Conservation (phyloP, 2,888 invertebrate species). For the Clunio marinus region DNA sequence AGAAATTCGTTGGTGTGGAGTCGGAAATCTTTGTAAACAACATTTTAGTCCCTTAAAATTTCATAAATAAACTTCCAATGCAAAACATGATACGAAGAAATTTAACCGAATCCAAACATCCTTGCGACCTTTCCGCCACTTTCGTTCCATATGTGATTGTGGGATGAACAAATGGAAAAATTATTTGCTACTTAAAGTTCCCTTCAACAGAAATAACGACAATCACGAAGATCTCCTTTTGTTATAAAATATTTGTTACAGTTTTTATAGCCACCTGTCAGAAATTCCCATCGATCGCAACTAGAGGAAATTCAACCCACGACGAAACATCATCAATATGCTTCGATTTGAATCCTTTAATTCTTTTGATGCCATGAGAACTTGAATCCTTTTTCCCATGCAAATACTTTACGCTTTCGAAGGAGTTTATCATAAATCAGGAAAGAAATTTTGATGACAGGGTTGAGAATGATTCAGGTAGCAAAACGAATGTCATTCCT, state of each 20-base stretch:
- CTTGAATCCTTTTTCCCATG: slow-evolving; percentile 21
- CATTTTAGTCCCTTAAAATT: too few relatives aligned
- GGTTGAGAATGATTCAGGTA: too few relatives aligned
- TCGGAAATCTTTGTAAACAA: too few relatives aligned
- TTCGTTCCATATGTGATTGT: neutral
- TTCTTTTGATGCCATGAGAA: neutral
- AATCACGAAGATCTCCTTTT: neutral
- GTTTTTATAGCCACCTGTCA: slow-evolving; percentile 27
- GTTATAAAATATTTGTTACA: slow-evolving; percentile 14
- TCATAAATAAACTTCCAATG: too few relatives aligned
- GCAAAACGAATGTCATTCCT: too few relatives aligned
- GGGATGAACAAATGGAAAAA: slow-evolving; percentile 28
- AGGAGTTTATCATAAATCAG: too few relatives aligned
- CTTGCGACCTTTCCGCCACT: neutral
- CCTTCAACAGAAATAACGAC: neutral
- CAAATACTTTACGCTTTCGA: neutral
- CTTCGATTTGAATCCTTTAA: slow-evolving; percentile 3
- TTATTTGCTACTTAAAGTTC: slow-evolving; percentile 29
- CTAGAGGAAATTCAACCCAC: neutral
- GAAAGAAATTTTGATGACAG: too few relatives aligned
- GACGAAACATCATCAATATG: slow-evolving; percentile 28
- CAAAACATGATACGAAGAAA: too few relatives aligned
- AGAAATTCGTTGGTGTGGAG: too few relatives aligned
- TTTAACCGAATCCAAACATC: neutral
- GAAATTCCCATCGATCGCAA: slow-evolving; percentile 33